These are phyloP conservation scores for Passer domesticus DNA, from an alignment of 2,113 vertebrate genomes.

Conservation along the genomic window DNA sequence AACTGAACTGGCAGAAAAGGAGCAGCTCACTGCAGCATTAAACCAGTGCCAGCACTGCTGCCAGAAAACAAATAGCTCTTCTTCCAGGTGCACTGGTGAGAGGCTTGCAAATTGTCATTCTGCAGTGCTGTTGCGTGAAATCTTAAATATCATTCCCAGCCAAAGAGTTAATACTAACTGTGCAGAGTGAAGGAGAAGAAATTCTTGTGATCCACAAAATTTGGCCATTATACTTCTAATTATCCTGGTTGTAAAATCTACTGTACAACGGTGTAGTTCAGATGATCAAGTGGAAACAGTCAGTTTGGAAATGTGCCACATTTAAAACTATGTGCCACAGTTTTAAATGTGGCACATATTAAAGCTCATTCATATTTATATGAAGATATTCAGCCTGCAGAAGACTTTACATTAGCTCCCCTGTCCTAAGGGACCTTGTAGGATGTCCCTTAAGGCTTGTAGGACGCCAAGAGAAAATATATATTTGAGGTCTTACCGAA, in stretches of 20 bases:
- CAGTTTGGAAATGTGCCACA: too few species aligned
- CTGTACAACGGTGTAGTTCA: neutral
- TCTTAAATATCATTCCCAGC: neutral
- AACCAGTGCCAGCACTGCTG: neutral
- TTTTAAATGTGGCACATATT: neutral
- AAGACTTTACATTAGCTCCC: neutral
- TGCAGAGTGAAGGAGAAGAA: neutral
- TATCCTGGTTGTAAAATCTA: neutral
- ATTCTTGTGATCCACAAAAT: neutral
- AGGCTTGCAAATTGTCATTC: neutral
- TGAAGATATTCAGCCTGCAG: neutral
- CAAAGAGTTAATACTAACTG: neutral
- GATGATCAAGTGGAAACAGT: neutral
- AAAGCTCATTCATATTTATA: neutral
- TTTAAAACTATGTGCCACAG: too few species aligned
- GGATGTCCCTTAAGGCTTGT: neutral
- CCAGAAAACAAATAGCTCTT: neutral
- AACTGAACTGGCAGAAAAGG: neutral
- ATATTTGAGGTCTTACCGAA: neutral
- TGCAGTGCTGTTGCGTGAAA: accelerated
- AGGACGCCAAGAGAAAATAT: neutral
- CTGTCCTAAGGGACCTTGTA: neutral
- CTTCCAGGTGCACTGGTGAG: neutral
- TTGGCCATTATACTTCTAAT: neutral
- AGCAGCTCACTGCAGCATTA: neutral